phyloP scores from a whole-genome alignment of 2,888 invertebrate genomes.

The Leucophora obtusa region DNA sequence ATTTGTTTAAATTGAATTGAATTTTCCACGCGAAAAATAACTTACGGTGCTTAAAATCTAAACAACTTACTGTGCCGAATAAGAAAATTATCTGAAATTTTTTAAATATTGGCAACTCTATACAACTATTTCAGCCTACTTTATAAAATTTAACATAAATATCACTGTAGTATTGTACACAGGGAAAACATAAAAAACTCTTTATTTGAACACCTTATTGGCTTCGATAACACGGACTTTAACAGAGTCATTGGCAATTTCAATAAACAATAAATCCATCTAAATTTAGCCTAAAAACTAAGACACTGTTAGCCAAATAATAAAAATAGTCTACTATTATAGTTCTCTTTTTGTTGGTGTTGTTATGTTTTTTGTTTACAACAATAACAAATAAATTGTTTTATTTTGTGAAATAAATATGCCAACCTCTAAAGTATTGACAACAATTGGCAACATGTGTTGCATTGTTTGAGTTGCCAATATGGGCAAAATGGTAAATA shows the following conservation, averaged over 20 bases:
- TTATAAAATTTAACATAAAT: conserved; percentile 54
- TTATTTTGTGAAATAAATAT: conserved; percentile 44
- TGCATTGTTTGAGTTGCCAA: background rate
- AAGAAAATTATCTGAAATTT: background rate
- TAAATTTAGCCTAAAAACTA: conserved; percentile 48
- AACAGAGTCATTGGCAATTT: conserved; percentile 70
- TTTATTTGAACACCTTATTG: conserved; percentile 47
- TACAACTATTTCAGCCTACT: conserved; percentile 13
- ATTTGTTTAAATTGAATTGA: too few species aligned
- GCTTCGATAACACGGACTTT: conserved; percentile 12
- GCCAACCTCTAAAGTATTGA: conserved; percentile 48
- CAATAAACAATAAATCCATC: conserved; percentile 77
- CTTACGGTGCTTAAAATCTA: too few species aligned
- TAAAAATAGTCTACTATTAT: background rate
- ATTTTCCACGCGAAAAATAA: too few species aligned
- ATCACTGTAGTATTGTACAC: conserved; percentile 69
- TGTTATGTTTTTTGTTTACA: background rate
- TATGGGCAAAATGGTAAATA: background rate
- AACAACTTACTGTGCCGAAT: too few species aligned
- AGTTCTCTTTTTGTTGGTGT: background rate
- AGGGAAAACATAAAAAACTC: conserved; percentile 76
- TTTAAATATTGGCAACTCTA: conserved; percentile 23
- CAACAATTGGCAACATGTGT: conserved; percentile 44
- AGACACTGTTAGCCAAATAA: conserved; percentile 1
- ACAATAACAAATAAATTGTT: conserved; percentile 45